Evolutionary conservation across 2,888 invertebrate genomes (phyloP), one percentile per base, ranked within the genome.

Genomic region (Brachyopa scutellaris): DNA sequence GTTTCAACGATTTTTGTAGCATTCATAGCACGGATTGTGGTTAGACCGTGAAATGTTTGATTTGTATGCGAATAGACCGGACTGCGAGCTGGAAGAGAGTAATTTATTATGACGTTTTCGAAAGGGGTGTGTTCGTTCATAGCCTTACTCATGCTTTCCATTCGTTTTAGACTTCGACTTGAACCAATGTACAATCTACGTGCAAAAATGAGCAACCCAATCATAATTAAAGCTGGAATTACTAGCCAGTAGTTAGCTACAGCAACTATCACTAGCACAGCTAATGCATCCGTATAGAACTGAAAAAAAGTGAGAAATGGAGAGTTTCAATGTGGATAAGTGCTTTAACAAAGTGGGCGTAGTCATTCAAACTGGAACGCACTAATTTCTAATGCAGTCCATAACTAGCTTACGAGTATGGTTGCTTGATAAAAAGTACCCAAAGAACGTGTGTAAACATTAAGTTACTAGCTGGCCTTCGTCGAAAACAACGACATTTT

Each of bases 11-110:
- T 91, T 13, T 92, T 89, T 87, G 94, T 93, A 0, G 94, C 94
- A 62, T 92, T 91, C 86, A 94, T 94, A 0, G 95, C 94, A 83
- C 96, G 91, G 13, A 97, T 95, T 0, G 96, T 95, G 9, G 94
- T 92, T 0, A 97, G 89, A 1, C 96, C 96, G 87, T 95, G 93
- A 31, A 97, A 91, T 0, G 95, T 94, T 51, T 95, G 93, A 85
- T 93, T 95, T 67, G 96, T 91, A 86, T 96, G 94, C 1, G 94
- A 93, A 87, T 95, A 95, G 1, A 97, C 93, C 0, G 96, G 96
- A 87, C 95, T 95, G 69, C 95, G 93, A 53, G 94, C 95, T 95
- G 88, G 29, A 29, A 19, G 19, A 2, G 45, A 15, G 26, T 26
- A 26, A 5, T 26, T 3, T 5, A 5, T 26, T 5, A 26, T 26